phyloP scores from a whole-genome alignment of 2,113 vertebrate genomes.

The Paradoxurus hermaphroditus region DNA sequence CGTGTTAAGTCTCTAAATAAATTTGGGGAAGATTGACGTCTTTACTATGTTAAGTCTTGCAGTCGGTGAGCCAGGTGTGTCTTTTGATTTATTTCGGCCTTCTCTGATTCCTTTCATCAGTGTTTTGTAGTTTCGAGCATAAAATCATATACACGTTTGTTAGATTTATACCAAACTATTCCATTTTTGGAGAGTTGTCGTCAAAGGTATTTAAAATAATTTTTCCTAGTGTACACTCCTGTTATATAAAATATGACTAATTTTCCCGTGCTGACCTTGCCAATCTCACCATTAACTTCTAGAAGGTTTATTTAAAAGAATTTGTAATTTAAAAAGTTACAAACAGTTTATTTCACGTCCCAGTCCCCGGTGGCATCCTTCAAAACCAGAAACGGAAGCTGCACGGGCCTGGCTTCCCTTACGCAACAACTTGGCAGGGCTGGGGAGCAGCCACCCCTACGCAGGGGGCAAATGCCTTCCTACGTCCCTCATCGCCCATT shows the following conservation, averaged over 20 bases:
- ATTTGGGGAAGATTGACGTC: background rate
- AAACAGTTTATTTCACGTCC: background rate
- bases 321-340: background rate
- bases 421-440: background rate
- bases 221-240: background rate
- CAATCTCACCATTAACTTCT: background rate
- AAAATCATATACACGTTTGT: background rate
- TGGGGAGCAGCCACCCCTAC: too few species aligned
- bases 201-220: background rate
- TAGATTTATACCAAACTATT: background rate
- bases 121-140: background rate
- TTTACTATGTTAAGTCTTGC: background rate
- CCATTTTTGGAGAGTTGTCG: background rate
- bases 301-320: background rate
- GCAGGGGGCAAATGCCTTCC: accelerated
- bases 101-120: background rate
- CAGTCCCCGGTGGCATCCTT: background rate
- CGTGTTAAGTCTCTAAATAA: background rate
- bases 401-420: background rate
- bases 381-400: background rate
- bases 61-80: background rate
- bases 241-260: background rate
- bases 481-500: background rate
- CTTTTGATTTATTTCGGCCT: background rate
- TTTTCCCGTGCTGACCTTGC: background rate